A percentile compares a stretch with the other conserved stretches of the same genome.
phyloP scores from a whole-genome alignment of 2,113 vertebrate genomes.

The Protobothrops mucrosquamatus region DNA sequence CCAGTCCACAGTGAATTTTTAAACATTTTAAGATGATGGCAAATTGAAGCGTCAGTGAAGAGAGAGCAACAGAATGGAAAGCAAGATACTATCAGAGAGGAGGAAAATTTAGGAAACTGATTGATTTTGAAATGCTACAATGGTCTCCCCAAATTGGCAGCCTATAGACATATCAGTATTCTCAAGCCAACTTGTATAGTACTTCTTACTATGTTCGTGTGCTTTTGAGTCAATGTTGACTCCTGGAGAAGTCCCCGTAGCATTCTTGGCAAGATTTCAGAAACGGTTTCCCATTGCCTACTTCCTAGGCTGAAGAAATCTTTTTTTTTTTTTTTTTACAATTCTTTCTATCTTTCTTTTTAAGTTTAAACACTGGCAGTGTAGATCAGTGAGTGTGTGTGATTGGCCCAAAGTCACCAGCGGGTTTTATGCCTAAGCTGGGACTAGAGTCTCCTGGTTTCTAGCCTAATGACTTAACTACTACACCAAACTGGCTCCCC shows the following conservation, averaged over 20 bases:
- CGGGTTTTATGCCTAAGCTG: neutral
- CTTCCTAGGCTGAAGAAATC: neutral
- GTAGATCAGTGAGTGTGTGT: neutral
- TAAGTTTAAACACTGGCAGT: too few species aligned
- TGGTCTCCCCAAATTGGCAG: neutral
- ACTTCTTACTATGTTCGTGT: neutral
- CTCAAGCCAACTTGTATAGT: neutral
- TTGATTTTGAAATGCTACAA: neutral
- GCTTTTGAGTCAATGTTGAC: neutral
- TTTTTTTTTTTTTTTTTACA: too few species aligned
- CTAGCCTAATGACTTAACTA: neutral
- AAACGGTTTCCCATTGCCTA: neutral
- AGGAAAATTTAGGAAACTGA: neutral
- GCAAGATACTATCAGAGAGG: neutral
- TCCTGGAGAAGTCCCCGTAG: neutral
- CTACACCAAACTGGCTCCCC: neutral
- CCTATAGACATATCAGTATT: neutral
- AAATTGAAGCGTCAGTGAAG: neutral
- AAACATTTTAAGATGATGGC: neutral
- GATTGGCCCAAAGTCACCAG: neutral
- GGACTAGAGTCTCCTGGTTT: neutral
- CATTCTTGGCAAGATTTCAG: neutral
- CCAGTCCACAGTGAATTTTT: neutral
- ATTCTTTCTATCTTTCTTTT: too few species aligned
- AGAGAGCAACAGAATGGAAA: neutral